Conservation (phyloP, 2,888 invertebrate species). For the Blastobasis lacticolella region DNA sequence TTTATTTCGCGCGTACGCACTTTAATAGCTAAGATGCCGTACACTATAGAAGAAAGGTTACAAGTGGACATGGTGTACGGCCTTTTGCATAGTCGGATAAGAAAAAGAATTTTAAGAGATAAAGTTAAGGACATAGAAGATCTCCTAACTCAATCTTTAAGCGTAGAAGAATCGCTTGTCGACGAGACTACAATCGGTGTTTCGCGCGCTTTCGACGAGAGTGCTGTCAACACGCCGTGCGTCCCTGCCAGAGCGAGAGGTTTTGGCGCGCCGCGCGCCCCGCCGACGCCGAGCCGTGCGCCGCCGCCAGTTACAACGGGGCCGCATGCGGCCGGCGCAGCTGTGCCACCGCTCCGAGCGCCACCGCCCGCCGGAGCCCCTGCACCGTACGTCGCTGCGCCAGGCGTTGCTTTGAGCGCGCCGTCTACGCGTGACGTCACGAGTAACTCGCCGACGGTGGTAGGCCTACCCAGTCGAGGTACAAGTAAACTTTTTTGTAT, state of each 20-base stretch:
- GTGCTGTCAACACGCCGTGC: too few relatives aligned
- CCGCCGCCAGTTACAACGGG: background rate
- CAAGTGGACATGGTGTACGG: conserved; percentile 14
- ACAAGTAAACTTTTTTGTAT: background rate
- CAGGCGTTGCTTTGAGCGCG: background rate
- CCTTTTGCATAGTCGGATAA: conserved; percentile 9
- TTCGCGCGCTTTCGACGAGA: too few relatives aligned
- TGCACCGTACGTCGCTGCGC: background rate
- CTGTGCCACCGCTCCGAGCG: background rate
- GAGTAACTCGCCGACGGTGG: background rate
- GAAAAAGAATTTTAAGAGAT: conserved; percentile 18
- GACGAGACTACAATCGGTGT: too few relatives aligned
- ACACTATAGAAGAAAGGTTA: too few relatives aligned
- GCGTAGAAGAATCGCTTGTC: background rate
- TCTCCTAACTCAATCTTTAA: background rate
- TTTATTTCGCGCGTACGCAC: too few relatives aligned
- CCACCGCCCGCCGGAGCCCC: background rate
- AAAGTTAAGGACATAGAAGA: conserved; percentile 3
- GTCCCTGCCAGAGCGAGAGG: too few relatives aligned
- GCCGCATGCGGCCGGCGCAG: background rate
- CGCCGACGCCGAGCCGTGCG: background rate
- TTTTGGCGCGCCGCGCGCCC: background rate
- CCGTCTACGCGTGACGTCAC: background rate
- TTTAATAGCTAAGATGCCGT: too few relatives aligned
- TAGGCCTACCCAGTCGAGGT: background rate